Percentiles rank a stretch among this genome's conserved stretches.
Conservation (phyloP, 1,140 invertebrate species). For the Phymorhynchus buccinoides region DNA sequence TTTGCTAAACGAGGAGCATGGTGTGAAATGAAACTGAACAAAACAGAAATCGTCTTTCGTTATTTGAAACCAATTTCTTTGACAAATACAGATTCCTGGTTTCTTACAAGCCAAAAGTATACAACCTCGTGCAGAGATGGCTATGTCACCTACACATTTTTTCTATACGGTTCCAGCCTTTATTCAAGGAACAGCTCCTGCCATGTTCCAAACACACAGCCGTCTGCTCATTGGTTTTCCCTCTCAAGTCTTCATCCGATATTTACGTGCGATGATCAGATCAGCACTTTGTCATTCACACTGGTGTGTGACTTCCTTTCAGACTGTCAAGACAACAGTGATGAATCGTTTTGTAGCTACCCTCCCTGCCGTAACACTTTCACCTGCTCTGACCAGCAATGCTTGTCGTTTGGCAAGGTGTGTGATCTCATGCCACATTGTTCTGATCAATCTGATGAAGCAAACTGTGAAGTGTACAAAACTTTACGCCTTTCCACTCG, state of each 20-base stretch:
- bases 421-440: background rate
- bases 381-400: background rate
- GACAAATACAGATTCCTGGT: no score
- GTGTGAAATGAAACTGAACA: no score
- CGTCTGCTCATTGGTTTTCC: background rate
- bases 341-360: conserved; percentile 1
- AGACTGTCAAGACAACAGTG: background rate
- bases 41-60: no score
- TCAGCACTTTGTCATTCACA: background rate
- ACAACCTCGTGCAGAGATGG: background rate
- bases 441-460: background rate
- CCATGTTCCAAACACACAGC: background rate
- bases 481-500: background rate
- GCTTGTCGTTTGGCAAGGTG: background rate
- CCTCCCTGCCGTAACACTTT: background rate
- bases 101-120: background rate
- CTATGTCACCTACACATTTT: background rate
- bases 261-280: background rate
- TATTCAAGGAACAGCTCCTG: background rate
- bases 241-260: background rate
- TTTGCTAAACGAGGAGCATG: no score
- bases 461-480: background rate
- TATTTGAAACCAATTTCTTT: no score
- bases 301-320: background rate
- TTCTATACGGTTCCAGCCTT: no score